Evolutionary conservation across 2,113 vertebrate species (phyloP).

Genomic region (Willisornis vidua): DNA sequence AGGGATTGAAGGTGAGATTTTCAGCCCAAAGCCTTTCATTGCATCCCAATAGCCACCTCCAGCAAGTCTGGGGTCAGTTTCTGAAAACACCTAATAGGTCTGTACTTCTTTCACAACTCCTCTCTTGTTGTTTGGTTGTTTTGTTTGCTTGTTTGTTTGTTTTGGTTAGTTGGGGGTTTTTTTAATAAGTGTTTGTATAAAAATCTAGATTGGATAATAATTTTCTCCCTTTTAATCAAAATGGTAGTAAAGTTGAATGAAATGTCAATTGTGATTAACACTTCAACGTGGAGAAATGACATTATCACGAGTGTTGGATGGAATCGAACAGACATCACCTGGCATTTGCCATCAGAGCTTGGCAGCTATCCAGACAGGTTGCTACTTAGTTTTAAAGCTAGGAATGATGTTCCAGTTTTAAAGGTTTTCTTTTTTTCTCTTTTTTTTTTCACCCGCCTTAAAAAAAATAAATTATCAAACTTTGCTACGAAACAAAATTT

Average conservation of each 20-base stretch:
- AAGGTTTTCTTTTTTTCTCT: background rate
- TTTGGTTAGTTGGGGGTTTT: background rate
- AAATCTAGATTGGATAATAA: slow-evolving; percentile 1
- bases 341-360: background rate
- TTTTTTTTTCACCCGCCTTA: background rate
- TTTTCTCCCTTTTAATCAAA: slow-evolving; percentile 11
- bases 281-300: background rate
- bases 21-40: background rate
- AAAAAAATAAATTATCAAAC: background rate
- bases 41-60: background rate
- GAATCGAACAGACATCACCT: slow-evolving; percentile 22
- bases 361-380: background rate
- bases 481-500: background rate
- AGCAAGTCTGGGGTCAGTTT: background rate
- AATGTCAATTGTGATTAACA: slow-evolving; percentile 39
- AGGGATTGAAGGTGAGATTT: background rate
- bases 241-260: background rate
- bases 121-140: background rate
- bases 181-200: background rate
- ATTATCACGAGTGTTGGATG: background rate
- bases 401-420: background rate
- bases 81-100: background rate
- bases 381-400: background rate
- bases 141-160: too few relatives aligned
- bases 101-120: background rate